Evolutionary conservation across 2,797 vertebrate species (phyloP).

Genomic region (Gymnoscopelus microlampas): DNA sequence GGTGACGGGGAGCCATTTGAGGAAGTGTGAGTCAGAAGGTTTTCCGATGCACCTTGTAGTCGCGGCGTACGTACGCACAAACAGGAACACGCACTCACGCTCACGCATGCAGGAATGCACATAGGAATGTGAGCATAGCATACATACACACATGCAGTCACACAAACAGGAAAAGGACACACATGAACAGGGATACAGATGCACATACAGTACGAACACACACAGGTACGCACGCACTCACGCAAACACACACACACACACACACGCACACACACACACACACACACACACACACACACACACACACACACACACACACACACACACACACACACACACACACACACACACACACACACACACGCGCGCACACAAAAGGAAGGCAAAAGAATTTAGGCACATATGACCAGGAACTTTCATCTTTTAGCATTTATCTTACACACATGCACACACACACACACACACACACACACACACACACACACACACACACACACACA

Average conservation of each 20-base stretch:
- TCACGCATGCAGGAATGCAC: neutral
- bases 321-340: neutral
- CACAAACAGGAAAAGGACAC: neutral
- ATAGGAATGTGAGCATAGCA: neutral
- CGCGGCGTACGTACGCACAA: neutral
- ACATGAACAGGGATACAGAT: neutral
- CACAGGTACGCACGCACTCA: neutral
- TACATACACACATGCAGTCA: neutral
- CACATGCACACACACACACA: neutral
- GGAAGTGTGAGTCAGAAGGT: too few relatives aligned
- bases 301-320: neutral
- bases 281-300: neutral
- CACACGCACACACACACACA: neutral
- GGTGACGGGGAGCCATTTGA: too few relatives aligned
- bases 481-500: neutral
- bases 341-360: neutral
- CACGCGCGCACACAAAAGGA: neutral
- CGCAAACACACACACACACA: too few relatives aligned
- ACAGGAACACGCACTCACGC: neutral
- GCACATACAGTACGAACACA: neutral
- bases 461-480: neutral
- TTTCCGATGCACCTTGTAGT: too few relatives aligned
- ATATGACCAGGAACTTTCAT: neutral
- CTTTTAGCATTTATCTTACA: too few relatives aligned
- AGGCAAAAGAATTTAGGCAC: neutral